Evolutionary conservation across 2,888 invertebrate species (phyloP).

Genomic region (Drosophila engyochracea): DNA sequence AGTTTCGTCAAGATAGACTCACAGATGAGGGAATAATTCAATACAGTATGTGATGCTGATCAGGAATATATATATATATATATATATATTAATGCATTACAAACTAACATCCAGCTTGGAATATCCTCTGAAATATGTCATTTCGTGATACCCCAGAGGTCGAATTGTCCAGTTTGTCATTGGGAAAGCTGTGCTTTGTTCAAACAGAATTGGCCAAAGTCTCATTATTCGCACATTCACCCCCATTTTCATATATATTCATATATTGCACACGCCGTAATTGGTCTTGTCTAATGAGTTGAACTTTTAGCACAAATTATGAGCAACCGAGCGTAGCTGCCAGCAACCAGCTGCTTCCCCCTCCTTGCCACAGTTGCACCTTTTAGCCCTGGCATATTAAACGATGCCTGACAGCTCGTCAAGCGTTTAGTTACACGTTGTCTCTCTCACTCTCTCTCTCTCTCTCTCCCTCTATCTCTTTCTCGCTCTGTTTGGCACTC

Average conservation of each 20-base stretch:
- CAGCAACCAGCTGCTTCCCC: background rate
- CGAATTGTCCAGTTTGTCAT: background rate
- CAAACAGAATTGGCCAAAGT: background rate
- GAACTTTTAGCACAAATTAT: conserved; percentile 19
- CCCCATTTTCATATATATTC: background rate
- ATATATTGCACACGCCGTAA: conserved; percentile 1
- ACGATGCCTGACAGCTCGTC: conserved; percentile 22
- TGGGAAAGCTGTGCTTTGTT: background rate
- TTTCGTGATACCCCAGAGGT: background rate
- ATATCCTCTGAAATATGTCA: background rate
- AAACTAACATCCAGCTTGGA: background rate
- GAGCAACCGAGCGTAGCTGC: background rate
- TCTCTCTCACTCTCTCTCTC: background rate
- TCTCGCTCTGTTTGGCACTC: background rate
- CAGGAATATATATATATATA: no score
- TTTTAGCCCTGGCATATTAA: conserved; percentile 12
- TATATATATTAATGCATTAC: background rate
- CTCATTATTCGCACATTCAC: background rate
- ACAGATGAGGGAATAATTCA: no score
- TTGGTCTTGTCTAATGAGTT: conserved; percentile 19
- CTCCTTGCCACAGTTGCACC: background rate
- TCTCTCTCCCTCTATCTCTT: background rate
- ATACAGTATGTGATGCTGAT: no score
- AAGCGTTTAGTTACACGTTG: conserved; percentile 1
- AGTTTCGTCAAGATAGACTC: no score